Conservation (phyloP, 2,113 vertebrate species). For the Anhinga rufa region DNA sequence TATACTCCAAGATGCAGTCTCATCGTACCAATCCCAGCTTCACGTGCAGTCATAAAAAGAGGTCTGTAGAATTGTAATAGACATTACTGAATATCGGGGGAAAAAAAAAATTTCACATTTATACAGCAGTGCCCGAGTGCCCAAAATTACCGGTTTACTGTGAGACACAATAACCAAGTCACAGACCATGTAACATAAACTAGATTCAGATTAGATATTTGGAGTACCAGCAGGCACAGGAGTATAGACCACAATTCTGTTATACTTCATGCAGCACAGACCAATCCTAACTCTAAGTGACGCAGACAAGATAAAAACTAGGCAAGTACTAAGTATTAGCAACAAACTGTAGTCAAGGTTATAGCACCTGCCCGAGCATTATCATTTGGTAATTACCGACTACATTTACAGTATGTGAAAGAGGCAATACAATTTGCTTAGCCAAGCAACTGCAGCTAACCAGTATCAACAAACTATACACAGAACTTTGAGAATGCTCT, state of each 20-base stretch:
- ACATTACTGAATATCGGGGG: neutral
- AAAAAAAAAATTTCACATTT: neutral
- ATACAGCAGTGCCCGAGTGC: neutral
- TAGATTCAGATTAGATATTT: neutral
- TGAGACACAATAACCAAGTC: neutral
- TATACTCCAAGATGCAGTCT: neutral
- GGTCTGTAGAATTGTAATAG: neutral
- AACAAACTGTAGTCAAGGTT: neutral
- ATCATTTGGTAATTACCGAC: neutral
- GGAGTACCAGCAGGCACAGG: neutral
- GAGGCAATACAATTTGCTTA: neutral
- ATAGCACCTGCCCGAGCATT: fast-evolving
- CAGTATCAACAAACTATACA: neutral
- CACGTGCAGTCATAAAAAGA: neutral
- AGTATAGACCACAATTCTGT: neutral
- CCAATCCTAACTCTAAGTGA: neutral
- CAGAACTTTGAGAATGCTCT: neutral
- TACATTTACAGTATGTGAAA: neutral
- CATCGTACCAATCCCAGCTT: neutral
- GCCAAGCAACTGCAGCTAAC: neutral
- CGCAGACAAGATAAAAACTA: neutral
- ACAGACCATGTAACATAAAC: neutral
- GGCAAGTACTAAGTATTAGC: neutral
- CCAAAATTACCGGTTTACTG: neutral
- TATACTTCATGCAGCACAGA: neutral